A percentile compares a stretch with the other conserved stretches of the same genome.
Evolutionary conservation across 1,140 invertebrate species (phyloP).

Genomic region (Camponotus vicinus): DNA sequence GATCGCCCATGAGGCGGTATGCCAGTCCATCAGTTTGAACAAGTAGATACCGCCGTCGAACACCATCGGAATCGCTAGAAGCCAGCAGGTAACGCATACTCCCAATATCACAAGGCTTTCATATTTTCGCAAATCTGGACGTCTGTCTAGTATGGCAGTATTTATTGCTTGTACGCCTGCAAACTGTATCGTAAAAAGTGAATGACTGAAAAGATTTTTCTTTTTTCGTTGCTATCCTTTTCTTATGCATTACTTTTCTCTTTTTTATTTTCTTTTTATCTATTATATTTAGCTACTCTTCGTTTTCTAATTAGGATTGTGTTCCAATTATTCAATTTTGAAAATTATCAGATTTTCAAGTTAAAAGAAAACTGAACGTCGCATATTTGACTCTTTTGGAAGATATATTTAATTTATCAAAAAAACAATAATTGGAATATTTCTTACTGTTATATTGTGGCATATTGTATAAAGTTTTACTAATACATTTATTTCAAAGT

Average conservation of each 20-base stretch:
- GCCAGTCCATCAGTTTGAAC: conserved; percentile 93
- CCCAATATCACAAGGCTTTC: conserved; percentile 88
- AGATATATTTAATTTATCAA: too few species aligned
- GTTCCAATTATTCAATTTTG: too few species aligned
- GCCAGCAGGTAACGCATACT: conserved; percentile 88
- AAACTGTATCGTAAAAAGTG: conserved; percentile 86
- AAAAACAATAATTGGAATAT: too few species aligned
- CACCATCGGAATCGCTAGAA: conserved; percentile 90
- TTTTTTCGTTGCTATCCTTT: conserved; percentile 13
- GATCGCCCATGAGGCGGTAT: conserved; percentile 94
- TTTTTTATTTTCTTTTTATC: not conserved
- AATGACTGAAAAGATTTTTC: conserved; percentile 59
- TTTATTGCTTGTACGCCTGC: conserved; percentile 93
- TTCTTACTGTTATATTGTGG: not conserved
- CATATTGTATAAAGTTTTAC: too few species aligned
- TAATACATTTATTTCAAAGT: too few species aligned
- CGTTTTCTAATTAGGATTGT: too few species aligned
- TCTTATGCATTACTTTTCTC: conserved; percentile 39
- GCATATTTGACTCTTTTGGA: too few species aligned
- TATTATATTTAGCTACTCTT: not conserved
- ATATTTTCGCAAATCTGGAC: conserved; percentile 88
- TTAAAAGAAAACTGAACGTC: too few species aligned
- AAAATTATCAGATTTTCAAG: too few species aligned
- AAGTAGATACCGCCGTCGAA: conserved; percentile 91
- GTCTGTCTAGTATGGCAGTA: conserved; percentile 91